Evolutionary conservation across 1,140 invertebrate genomes (phyloP).

Genomic region (Drosophila orena): DNA sequence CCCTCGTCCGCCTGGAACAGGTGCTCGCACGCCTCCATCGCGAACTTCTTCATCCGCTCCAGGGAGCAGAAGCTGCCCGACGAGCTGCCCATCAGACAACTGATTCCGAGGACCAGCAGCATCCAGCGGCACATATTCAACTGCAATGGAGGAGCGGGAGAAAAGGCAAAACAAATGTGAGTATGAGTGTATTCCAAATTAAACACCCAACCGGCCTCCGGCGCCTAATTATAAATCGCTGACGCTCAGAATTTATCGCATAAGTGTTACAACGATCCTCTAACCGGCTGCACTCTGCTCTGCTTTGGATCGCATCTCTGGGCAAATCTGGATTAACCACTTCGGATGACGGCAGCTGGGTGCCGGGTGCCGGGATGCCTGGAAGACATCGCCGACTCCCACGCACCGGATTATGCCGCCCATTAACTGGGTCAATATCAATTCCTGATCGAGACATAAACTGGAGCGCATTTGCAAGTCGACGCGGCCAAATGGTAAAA

Average conservation of each 20-base stretch:
- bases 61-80: conserved; percentile 61
- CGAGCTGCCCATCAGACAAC: conserved; percentile 45
- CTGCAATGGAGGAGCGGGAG: conserved; percentile 31
- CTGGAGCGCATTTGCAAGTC: conserved; percentile 79
- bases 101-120: conserved; percentile 48
- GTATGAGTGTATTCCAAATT: conserved; percentile 29
- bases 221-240: conserved; percentile 34
- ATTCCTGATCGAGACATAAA: conserved; percentile 37
- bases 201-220: conserved; percentile 27
- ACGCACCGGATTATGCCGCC: conserved; percentile 22
- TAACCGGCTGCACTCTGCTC: conserved; percentile 43
- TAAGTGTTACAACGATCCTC: conserved; percentile 49
- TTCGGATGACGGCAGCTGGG: conserved; percentile 53
- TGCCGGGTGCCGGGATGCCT: conserved; percentile 8
- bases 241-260: conserved; percentile 44
- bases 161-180: conserved; percentile 10
- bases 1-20: conserved; percentile 69
- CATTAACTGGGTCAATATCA: conserved; percentile 67
- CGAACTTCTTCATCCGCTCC: conserved; percentile 74
- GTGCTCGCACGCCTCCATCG: conserved; percentile 77
- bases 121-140: conserved; percentile 59
- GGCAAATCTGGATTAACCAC: conserved; percentile 50
- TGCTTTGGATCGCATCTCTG: conserved; percentile 1
- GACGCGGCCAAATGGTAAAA: conserved; percentile 64
- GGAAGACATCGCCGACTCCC: conserved; percentile 30